Percentiles rank a stretch among this genome's conserved stretches.
These are phyloP conservation scores for Aphodius sticticus DNA, from an alignment of 2,888 invertebrate genomes.

Conservation along the genomic window DNA sequence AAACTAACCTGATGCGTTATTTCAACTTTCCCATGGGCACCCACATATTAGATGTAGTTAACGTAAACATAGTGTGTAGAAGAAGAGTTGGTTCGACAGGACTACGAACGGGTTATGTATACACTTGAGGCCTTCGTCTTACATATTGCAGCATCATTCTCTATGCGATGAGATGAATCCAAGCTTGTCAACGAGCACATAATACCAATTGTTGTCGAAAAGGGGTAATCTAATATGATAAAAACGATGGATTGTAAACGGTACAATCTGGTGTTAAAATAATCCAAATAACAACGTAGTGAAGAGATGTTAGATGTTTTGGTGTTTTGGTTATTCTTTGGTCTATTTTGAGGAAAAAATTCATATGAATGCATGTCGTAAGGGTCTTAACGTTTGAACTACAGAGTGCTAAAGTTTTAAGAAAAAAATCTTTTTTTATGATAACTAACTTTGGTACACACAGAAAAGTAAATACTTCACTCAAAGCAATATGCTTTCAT, in stretches of 20 bases:
- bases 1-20: slow-evolving; percentile 46
- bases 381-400: too few species aligned
- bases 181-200: slow-evolving; percentile 33
- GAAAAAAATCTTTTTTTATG: too few species aligned
- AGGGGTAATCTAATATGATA: slow-evolving; percentile 34
- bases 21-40: slow-evolving; percentile 49
- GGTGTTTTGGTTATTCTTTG: too few species aligned
- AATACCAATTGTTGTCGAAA: slow-evolving; percentile 36
- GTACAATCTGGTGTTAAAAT: slow-evolving; percentile 14
- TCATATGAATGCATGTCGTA: too few species aligned
- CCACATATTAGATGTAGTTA: slow-evolving; percentile 38
- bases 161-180: slow-evolving; percentile 33
- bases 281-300: too few species aligned
- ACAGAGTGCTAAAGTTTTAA: too few species aligned
- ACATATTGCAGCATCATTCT: slow-evolving; percentile 34
- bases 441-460: too few species aligned
- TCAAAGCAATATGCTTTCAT: too few species aligned
- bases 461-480: too few species aligned
- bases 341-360: too few species aligned
- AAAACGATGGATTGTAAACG: slow-evolving; percentile 31
- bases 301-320: too few species aligned
- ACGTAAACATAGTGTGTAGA: slow-evolving; percentile 29
- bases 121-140: slow-evolving; percentile 9
- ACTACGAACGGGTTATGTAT: slow-evolving; percentile 14
- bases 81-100: not conserved